phyloP scores from a whole-genome alignment of 2,797 vertebrate genomes.

The Peromyscus attwateri region DNA sequence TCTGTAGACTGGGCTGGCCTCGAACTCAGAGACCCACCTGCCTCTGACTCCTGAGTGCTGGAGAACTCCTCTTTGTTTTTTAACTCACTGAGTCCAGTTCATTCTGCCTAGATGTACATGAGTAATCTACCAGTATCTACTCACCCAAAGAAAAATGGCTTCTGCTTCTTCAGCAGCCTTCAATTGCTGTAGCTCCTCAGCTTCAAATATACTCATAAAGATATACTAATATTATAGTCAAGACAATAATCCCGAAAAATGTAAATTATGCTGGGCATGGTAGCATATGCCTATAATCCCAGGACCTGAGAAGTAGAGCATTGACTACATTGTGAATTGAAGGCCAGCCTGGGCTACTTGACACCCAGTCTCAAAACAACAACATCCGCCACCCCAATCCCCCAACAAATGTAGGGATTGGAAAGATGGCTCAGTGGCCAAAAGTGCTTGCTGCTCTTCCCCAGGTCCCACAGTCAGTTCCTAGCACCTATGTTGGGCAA shows the following conservation, averaged over 20 bases:
- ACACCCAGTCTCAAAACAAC: background rate
- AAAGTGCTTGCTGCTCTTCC: background rate
- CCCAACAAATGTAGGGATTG: background rate
- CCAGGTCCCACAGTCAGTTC: background rate
- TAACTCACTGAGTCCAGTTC: background rate
- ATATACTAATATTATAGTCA: background rate
- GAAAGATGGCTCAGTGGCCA: background rate
- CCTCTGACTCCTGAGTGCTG: background rate
- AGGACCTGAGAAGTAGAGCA: background rate
- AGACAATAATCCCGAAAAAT: background rate
- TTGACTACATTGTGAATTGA: background rate
- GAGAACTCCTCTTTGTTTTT: background rate
- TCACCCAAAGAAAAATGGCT: background rate
- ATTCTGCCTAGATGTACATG: background rate
- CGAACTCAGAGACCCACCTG: background rate
- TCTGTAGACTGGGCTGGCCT: background rate
- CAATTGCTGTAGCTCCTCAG: background rate
- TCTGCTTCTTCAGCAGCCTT: background rate
- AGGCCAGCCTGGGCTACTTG: background rate
- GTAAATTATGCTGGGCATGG: background rate
- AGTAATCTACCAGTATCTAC: background rate
- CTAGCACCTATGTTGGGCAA: no score
- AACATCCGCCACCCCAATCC: background rate
- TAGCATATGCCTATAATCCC: background rate
- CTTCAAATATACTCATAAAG: background rate